Conservation (phyloP, 2,888 invertebrate genomes). For the Perithous albicinctus region DNA sequence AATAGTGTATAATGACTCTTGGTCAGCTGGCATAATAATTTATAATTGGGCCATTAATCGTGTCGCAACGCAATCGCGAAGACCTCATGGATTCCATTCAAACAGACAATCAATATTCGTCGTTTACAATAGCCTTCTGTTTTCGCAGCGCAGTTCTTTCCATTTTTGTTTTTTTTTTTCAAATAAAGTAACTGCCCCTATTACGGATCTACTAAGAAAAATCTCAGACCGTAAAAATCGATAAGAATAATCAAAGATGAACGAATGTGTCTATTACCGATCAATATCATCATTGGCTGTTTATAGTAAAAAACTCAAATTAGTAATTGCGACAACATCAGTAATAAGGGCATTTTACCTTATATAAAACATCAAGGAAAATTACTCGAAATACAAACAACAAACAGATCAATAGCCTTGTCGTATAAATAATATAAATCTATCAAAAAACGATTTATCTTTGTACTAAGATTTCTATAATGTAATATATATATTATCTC, state of each 20-base stretch:
- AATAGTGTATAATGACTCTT: slow-evolving; percentile 40
- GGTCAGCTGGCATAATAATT: slow-evolving; percentile 34
- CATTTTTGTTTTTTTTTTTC: too few species aligned
- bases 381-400: slow-evolving; percentile 67
- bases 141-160: slow-evolving; percentile 8
- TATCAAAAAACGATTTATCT: slow-evolving; percentile 77
- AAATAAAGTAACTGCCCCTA: too few species aligned
- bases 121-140: slow-evolving; percentile 13
- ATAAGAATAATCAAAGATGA: too few species aligned
- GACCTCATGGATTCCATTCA: background rate
- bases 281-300: too few species aligned
- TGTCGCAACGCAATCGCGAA: slow-evolving; percentile 16
- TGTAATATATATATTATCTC: slow-evolving; percentile 70
- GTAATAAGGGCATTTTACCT: too few species aligned
- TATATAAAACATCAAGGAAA: slow-evolving; percentile 51
- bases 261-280: too few species aligned
- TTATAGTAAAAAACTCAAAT: too few species aligned
- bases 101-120: slow-evolving; percentile 29
- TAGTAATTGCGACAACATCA: too few species aligned
- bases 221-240: too few species aligned
- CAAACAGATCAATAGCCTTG: slow-evolving; percentile 71
- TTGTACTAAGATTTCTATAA: slow-evolving; percentile 76
- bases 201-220: too few species aligned
- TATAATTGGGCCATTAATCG: slow-evolving; percentile 12
- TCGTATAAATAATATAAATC: slow-evolving; percentile 76